Conservation (phyloP, 1,140 invertebrate genomes). For the Drosophila nigromelanica region DNA sequence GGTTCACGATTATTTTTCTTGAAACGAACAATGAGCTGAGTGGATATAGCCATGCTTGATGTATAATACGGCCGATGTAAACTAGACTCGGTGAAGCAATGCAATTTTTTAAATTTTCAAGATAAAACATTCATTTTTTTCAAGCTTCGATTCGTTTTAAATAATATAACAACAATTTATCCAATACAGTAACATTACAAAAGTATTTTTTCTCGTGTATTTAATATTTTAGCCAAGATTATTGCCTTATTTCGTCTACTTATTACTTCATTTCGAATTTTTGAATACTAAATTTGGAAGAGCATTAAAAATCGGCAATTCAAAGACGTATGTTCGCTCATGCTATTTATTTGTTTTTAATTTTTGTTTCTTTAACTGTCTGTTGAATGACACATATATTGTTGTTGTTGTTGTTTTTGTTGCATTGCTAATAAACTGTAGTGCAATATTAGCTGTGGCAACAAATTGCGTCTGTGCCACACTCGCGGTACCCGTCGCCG, state of each 20-base stretch:
- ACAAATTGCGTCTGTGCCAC: slow-evolving; percentile 29
- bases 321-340: background rate
- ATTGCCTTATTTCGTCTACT: no score
- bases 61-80: no score
- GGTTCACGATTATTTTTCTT: background rate
- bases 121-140: no score
- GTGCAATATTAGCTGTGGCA: slow-evolving; percentile 50
- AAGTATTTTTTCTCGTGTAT: no score
- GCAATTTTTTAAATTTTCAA: no score
- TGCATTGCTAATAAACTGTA: slow-evolving; percentile 47
- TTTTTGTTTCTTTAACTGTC: slow-evolving; percentile 15
- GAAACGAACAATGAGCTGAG: background rate
- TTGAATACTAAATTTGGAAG: background rate
- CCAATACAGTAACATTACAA: no score
- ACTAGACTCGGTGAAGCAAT: no score
- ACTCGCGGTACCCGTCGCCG: no score
- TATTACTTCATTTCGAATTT: no score
- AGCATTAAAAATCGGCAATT: background rate
- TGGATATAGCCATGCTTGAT: background rate
- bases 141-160: no score
- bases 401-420: slow-evolving; percentile 8
- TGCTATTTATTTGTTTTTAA: slow-evolving; percentile 23
- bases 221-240: no score
- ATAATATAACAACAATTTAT: no score
- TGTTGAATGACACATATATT: slow-evolving; percentile 36